Conservation (phyloP, 1,140 invertebrate species). For the Drosophila nannoptera region DNA sequence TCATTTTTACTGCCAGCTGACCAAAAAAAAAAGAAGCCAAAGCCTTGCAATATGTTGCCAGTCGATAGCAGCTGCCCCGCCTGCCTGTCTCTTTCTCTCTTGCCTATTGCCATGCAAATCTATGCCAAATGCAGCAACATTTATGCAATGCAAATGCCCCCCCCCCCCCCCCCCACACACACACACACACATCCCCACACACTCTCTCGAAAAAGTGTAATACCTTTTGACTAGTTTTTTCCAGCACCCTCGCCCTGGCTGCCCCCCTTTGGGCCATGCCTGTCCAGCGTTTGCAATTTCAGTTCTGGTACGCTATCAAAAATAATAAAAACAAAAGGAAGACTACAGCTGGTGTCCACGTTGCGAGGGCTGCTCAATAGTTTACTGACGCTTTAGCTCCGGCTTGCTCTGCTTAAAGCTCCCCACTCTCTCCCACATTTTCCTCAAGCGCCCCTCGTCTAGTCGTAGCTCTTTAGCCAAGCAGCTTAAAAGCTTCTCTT, state of each 20-base stretch:
- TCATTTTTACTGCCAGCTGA: slow-evolving; percentile 65
- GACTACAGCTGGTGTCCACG: slow-evolving; percentile 1
- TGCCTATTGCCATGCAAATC: slow-evolving; percentile 69
- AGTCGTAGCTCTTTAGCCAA: slow-evolving; percentile 27
- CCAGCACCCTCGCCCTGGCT: neutral
- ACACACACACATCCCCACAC: neutral
- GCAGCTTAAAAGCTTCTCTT: slow-evolving; percentile 46
- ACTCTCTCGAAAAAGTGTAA: slow-evolving; percentile 38
- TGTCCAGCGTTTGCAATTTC: slow-evolving; percentile 19
- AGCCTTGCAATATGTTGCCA: slow-evolving; percentile 69
- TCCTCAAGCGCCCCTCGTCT: neutral
- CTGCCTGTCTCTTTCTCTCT: neutral
- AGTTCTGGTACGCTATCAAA: slow-evolving; percentile 20
- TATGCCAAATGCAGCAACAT: slow-evolving; percentile 72
- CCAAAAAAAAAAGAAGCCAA: slow-evolving; percentile 46
- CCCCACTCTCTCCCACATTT: neutral
- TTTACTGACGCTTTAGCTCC: neutral
- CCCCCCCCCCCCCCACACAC: too few species aligned
- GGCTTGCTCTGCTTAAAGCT: too few species aligned
- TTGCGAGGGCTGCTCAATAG: slow-evolving; percentile 9
- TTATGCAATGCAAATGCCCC: slow-evolving; percentile 56
- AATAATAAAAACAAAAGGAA: slow-evolving; percentile 7
- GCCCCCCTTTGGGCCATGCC: neutral
- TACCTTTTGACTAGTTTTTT: slow-evolving; percentile 46
- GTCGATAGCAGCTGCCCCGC: slow-evolving; percentile 52